Conservation (phyloP, 2,888 invertebrate species). For the Lissocephala sabroskyi region DNA sequence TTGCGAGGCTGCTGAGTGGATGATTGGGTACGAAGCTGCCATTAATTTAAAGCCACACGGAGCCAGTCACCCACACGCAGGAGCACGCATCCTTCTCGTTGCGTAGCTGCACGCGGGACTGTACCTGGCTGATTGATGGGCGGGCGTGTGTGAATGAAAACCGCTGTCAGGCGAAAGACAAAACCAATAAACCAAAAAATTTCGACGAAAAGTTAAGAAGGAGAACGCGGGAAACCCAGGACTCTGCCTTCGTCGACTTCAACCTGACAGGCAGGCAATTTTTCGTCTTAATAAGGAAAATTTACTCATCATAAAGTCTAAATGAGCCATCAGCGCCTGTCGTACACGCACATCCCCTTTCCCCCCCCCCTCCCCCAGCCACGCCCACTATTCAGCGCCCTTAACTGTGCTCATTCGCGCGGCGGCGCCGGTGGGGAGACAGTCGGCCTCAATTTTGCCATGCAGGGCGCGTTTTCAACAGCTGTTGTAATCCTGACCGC, state of each 20-base stretch:
- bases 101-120: no score
- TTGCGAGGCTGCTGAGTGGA: no score
- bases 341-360: conserved; percentile 6
- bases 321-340: conserved; percentile 43
- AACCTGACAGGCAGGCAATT: conserved; percentile 20
- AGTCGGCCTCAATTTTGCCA: no score
- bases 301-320: conserved; percentile 44
- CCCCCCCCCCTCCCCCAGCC: no score
- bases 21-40: not conserved
- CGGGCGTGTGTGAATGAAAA: not conserved
- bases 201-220: no score
- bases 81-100: no score
- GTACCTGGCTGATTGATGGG: no score
- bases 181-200: conserved; percentile 31
- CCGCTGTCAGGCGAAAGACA: conserved; percentile 13
- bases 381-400: no score
- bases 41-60: conserved; percentile 25
- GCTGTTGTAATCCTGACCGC: no score
- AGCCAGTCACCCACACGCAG: not conserved
- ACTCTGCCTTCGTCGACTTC: no score
- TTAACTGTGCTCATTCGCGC: no score
- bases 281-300: conserved; percentile 44
- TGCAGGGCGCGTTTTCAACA: not conserved
- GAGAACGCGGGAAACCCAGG: no score
- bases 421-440: not conserved